A percentile compares a stretch with the other conserved stretches of the same genome.
Evolutionary conservation across 2,888 invertebrate species (phyloP).

Genomic region (Malacosoma neustria): DNA sequence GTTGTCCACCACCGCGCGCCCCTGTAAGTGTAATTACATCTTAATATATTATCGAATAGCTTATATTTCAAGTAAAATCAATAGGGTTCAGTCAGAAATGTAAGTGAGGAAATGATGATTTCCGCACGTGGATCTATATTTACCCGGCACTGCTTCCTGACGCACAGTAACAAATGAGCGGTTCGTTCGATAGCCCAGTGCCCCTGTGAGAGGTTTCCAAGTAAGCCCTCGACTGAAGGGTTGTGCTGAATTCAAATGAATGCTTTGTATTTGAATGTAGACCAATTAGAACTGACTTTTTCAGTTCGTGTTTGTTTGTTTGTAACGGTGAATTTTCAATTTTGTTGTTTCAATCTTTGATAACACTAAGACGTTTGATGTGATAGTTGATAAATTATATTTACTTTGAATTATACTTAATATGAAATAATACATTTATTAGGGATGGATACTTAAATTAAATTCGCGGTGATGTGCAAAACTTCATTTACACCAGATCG

Average conservation of each 20-base stretch:
- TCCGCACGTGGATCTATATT: conserved; percentile 60
- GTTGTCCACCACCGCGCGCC: conserved; percentile 57
- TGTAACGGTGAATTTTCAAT: neutral
- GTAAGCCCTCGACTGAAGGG: conserved; percentile 58
- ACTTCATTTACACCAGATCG: no score
- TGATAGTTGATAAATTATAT: no score
- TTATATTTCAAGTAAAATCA: neutral
- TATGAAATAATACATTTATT: no score
- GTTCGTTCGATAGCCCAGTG: conserved; percentile 72
- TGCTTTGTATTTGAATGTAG: conserved; percentile 19
- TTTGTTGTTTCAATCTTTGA: no score
- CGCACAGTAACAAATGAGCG: conserved; percentile 63
- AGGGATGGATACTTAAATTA: no score
- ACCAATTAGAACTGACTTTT: conserved; percentile 5
- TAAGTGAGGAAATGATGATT: conserved; percentile 28
- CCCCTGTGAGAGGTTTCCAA: conserved; percentile 66
- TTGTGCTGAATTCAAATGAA: conserved; percentile 17
- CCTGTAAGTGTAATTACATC: conserved; percentile 48
- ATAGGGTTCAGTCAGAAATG: conserved; percentile 29
- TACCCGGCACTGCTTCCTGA: conserved; percentile 40
- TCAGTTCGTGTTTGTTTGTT: neutral
- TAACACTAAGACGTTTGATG: no score
- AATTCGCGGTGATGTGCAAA: no score
- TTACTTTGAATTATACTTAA: no score
- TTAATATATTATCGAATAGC: conserved; percentile 3